Evolutionary conservation across 2,888 invertebrate species (phyloP), one percentile per base, ranked within the genome.

Genomic region (Lycophotia porphyrea): DNA sequence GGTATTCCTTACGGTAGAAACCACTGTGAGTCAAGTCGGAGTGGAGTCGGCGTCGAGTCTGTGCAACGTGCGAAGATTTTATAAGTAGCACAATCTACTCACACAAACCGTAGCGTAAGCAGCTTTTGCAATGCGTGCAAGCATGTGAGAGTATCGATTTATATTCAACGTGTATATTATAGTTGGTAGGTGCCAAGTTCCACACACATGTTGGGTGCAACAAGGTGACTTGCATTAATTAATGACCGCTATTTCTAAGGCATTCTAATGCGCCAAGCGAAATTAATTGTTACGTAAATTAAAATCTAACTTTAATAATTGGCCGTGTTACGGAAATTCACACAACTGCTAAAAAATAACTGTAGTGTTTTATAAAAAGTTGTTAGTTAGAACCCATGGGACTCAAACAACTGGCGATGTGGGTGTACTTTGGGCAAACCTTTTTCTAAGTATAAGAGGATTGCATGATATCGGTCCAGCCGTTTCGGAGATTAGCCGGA

Each of bases 141-240:
- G 36, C 82, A 77, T 34, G 66, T 76, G 58, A 55, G 61, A 61
- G 24, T 58, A 60, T 44, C 66, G 70, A 61, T 80, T 72, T n/a
- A 24, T 61, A 72, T 81, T 69, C 65, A 77, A 77, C 66, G 52
- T 70, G 66, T 73, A 70, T 39, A 66, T 78, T 39, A 66, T 78
- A 44, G 63, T 61, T 49, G 47, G 27, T 31, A 69, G 77, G 65
- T 71, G 68, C 80, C 71, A 81, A 81, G 82, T 82, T 58, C 34
- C 44, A 52, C 67, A 80, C 78, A 58, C 61, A 77, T 34, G 44
- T 44, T 71, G 5, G 9, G 47, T 34, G 60, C 71, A 69, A 65
- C 65, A 47, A 69, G 42, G 72, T 80, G 49, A 49, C 47, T 68
- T 31, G 69, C 52, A 55, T 55, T 49, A 64, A 80, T 68, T 65